A percentile compares a stretch with the other conserved stretches of the same genome.
Conservation (phyloP, 1,140 invertebrate genomes). For the Brachionus manjavacas region DNA sequence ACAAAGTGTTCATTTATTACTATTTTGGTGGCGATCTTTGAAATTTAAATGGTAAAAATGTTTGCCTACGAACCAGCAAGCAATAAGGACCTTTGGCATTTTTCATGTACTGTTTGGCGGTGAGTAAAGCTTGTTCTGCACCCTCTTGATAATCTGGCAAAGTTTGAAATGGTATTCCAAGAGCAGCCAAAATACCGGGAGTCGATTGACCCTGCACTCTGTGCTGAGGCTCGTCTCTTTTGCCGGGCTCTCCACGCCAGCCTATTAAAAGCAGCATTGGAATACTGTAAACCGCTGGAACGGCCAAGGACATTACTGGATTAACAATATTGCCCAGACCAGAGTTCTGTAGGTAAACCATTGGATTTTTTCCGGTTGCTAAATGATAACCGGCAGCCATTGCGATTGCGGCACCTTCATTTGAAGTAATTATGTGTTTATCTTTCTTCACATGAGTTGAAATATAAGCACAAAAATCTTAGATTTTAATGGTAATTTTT, state of each 20-base stretch:
- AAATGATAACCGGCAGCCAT: slow-evolving; percentile 58
- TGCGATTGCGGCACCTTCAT: slow-evolving; percentile 58
- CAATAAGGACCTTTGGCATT: slow-evolving; percentile 55
- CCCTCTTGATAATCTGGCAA: slow-evolving; percentile 58
- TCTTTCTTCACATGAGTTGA: slow-evolving; percentile 49
- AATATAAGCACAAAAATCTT: slow-evolving; percentile 60
- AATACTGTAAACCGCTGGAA: slow-evolving; percentile 57
- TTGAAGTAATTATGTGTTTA: slow-evolving; percentile 57
- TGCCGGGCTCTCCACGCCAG: slow-evolving; percentile 60
- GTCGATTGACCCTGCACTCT: slow-evolving; percentile 57
- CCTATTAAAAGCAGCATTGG: slow-evolving; percentile 59
- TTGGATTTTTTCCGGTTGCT: slow-evolving; percentile 55
- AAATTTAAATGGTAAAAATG: slow-evolving; percentile 56
- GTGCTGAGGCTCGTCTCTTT: slow-evolving; percentile 60
- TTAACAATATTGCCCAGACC: slow-evolving; percentile 60
- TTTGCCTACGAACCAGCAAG: slow-evolving; percentile 57
- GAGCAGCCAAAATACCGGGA: slow-evolving; percentile 55
- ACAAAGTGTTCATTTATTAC: background rate
- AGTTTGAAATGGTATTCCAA: slow-evolving; percentile 58
- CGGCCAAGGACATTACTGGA: slow-evolving; percentile 57
- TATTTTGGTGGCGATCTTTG: background rate
- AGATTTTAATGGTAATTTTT: too few relatives aligned
- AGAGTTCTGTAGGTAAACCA: slow-evolving; percentile 60
- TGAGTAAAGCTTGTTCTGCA: slow-evolving; percentile 54
- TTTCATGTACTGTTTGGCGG: slow-evolving; percentile 57